A percentile compares a stretch with the other conserved stretches of the same genome.
These are phyloP conservation scores for Mionectes olivaceus DNA, from an alignment of 2,797 vertebrate species.

Conservation along the genomic window DNA sequence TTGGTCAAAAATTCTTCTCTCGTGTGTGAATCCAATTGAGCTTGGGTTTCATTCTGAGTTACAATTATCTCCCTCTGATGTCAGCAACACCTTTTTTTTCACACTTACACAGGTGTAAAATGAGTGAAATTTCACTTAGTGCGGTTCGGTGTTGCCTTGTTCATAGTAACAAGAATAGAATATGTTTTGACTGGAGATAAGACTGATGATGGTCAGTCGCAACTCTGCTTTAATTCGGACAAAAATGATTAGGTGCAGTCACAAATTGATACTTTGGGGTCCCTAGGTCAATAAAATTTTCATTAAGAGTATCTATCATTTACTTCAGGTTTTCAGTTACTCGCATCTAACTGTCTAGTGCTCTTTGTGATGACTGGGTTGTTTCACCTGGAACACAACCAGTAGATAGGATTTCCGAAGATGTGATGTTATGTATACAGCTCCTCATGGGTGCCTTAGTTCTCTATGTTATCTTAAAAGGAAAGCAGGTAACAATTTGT, in stretches of 20 bases:
- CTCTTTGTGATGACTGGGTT: not conserved
- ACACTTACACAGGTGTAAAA: not conserved
- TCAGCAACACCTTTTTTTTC: not conserved
- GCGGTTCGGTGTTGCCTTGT: not conserved
- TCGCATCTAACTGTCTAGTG: not conserved
- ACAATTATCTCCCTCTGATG: not conserved
- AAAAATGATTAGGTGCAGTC: fast-evolving
- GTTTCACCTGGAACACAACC: not conserved
- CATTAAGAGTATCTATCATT: not conserved
- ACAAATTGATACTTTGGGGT: not conserved
- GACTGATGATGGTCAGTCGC: not conserved
- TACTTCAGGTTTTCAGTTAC: not conserved
- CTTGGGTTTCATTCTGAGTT: not conserved
- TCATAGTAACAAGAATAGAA: not conserved
- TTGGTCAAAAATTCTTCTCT: not conserved
- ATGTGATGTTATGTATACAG: not conserved
- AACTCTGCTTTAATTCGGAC: not conserved
- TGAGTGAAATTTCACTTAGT: not conserved
- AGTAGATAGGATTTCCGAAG: not conserved
- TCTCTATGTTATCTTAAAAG: not conserved
- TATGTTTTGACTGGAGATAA: not conserved
- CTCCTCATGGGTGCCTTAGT: not conserved
- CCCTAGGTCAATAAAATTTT: not conserved
- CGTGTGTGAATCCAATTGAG: not conserved
- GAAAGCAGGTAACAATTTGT: not conserved